These are phyloP conservation scores for Pangasius sanitwongsei DNA, from an alignment of 2,797 vertebrate genomes.

Conservation along the genomic window DNA sequence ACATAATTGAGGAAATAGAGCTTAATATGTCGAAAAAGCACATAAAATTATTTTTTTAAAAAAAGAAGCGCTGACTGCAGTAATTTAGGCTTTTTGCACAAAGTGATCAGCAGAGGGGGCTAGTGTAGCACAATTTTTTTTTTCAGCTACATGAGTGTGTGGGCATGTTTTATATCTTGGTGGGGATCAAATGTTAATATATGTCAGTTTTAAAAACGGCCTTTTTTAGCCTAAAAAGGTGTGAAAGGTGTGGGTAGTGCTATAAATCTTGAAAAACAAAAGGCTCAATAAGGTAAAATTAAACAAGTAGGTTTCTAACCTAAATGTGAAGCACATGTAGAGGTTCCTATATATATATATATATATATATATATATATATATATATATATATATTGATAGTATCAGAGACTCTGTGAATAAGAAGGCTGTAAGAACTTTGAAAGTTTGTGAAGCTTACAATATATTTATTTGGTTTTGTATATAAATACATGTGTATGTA, in stretches of 20 bases:
- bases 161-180: background rate
- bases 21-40: background rate
- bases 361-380: too few species aligned
- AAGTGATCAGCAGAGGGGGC: conserved; percentile 37
- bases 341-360: too few species aligned
- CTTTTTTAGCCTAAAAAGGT: background rate
- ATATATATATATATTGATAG: too few species aligned
- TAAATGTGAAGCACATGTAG: too few species aligned
- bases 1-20: background rate
- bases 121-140: background rate
- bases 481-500: too few species aligned
- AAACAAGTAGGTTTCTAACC: too few species aligned
- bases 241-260: background rate
- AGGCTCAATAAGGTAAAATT: too few species aligned
- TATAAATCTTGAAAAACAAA: background rate
- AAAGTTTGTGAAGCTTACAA: too few species aligned
- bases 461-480: too few species aligned
- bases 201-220: background rate
- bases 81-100: background rate
- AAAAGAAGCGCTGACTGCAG: background rate
- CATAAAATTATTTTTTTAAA: too few species aligned
- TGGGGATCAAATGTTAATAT: background rate
- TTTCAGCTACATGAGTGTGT: background rate
- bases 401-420: too few species aligned
- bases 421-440: too few species aligned